phyloP scores from a whole-genome alignment of 2,797 vertebrate genomes.

The Scomberomorus guttatus region DNA sequence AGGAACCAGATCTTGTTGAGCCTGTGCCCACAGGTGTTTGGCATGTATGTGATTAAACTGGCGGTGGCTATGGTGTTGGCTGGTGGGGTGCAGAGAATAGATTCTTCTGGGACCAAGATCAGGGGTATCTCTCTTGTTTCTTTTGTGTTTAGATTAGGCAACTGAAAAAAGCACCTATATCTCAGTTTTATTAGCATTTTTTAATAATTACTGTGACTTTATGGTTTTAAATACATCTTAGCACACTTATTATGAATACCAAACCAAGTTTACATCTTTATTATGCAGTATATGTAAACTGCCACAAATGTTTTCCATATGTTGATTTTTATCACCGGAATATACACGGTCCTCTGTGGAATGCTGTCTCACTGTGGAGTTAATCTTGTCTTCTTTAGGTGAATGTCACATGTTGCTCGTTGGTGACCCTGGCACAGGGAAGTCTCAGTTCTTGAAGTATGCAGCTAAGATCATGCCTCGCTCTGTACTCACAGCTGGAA shows the following conservation, averaged over 20 bases:
- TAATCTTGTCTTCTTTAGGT: conserved; percentile 78
- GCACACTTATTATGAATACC: background rate
- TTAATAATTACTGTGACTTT: background rate
- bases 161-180: background rate
- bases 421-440: conserved; percentile 97
- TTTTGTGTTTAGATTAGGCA: background rate
- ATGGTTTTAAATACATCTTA: background rate
- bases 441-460: conserved; percentile 98
- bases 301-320: background rate
- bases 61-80: conserved; percentile 96
- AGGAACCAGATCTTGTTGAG: conserved; percentile 95
- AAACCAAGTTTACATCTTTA: background rate
- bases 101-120: conserved; percentile 91
- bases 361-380: conserved; percentile 8
- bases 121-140: conserved; percentile 84
- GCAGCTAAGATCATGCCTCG: conserved; percentile 95
- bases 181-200: background rate
- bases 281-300: background rate
- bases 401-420: conserved; percentile 97
- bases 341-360: background rate
- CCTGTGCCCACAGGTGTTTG: conserved; percentile 96
- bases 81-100: conserved; percentile 95
- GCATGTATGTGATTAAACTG: conserved; percentile 95
- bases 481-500: conserved; percentile 96
- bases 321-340: background rate